Base-by-base conservation (phyloP, 2,113 vertebrate genomes). In the Cyanocitta stelleri region DNA sequence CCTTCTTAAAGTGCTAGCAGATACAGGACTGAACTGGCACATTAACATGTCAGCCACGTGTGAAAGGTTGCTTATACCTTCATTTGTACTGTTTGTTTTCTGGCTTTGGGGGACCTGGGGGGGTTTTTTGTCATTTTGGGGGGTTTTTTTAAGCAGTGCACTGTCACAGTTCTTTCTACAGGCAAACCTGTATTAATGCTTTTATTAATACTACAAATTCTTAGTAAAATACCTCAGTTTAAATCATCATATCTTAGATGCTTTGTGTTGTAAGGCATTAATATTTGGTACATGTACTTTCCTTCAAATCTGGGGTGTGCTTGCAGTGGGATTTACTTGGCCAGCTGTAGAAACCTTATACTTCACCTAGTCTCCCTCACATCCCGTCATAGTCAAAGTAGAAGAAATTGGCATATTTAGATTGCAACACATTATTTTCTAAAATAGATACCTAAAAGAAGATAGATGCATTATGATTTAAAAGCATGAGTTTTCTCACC, bases 101-200 rank as follows among this genome's bases (percentile, higher is more conserved):
- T 39, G 13, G 13, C 17, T 74, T 43, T 32, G 21, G 13, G 14
- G 11, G 9, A 4, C 32, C 43, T 37, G 2, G 16, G 14, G 8
- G 39, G 2, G 0, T 1, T 6, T 8, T 23, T 62, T 44, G 5
- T 41, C 43, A 11, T 15, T 66, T 51, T 16, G 16, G 9, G 11
- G 5, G 2, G 0, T 2, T 19, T 58, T 30, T 81, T 58, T 24
- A 30, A 49, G 41, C 17, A 37, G 26, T 51, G 19, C 52, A 7
- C 24, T 51, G 13, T 49, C 55, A 21, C 5, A 14, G 3, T 66
- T 79, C 33, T 87, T 66, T 77, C 44, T 64, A 30, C 13, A 37
- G 29, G 23, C 39, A 95, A 82, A 54, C 59, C 27, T 72, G 1
- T 37, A 11, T 51, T 41, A 39, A n/a, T 85, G 9, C 35, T 67